Base-by-base conservation (phyloP, 2,888 invertebrate species). In the Suillia variegata region DNA sequence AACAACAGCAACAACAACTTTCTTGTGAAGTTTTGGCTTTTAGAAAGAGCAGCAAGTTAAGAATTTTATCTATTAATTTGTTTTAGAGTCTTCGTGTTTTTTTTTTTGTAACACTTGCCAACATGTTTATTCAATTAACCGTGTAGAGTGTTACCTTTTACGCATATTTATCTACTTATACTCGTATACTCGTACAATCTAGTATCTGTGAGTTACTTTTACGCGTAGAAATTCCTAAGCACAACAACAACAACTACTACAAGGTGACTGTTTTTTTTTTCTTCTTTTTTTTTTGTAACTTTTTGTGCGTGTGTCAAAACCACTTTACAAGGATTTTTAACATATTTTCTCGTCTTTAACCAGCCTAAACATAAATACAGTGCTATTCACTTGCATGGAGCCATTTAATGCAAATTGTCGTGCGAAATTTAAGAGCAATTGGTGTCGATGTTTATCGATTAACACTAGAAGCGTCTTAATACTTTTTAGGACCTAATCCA, bases 41-140 rank as follows among this genome's bases (percentile, higher is more conserved):
- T 8, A 38, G 38, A 38, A n/a, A 45, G 4, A 13, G 17, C 2
- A 3, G 18, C 18, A 45, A 20, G 18, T 17, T 8, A 45, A n/a
- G n/a, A n/a, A 6, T 45, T 45, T 45, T 20, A 45, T 45, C 6
- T 17, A 3, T 17, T 45, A 18, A 18, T 45, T 45, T 13, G 3
- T 45, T 45, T 45, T 20, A 20, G 4, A 18, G n/a, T n/a, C n/a
- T 38, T 38, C 10, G 26, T 26, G 10, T 26, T 26, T 26, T n/a
- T n/a, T 26, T 26, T 26, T 38, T 38, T 38, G n/a, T 38, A n/a
- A 38, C 38, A 38, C 38, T 38, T 45, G 45, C 17, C 17, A 20
- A 45, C 45, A 45, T 5, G 45, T 45, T 45, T 18, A 8, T 45
- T 45, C 45, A 17, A 45, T 45, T 45, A 45, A 45, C 45, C 26